A percentile compares a stretch with the other conserved stretches of the same genome.
phyloP scores from a whole-genome alignment of 2,113 vertebrate species.

The Leptobrachium leishanense region DNA sequence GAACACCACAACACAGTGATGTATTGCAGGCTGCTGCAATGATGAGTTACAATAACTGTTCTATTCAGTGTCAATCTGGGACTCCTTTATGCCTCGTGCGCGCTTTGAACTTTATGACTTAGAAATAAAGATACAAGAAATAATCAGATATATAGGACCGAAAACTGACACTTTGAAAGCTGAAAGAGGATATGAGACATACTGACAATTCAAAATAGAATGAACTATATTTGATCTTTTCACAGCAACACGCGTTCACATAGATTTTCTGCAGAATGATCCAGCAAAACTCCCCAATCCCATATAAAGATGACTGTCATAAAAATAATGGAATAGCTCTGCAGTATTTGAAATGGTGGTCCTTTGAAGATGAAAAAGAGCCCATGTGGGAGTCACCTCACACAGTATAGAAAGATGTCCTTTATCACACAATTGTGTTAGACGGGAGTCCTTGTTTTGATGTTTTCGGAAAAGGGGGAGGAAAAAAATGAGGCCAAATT shows the following conservation, averaged over 20 bases:
- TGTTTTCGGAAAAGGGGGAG: background rate
- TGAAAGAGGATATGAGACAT: constrained; percentile 54
- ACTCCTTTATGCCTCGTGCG: constrained; percentile 38
- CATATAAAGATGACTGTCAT: constrained; percentile 34
- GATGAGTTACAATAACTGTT: constrained; percentile 54
- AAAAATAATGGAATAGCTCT: constrained; percentile 38
- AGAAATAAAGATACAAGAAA: constrained; percentile 65
- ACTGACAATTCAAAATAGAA: constrained; percentile 50
- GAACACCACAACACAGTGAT: constrained; percentile 57
- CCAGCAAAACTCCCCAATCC: constrained; percentile 8
- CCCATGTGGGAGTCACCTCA: constrained; percentile 3
- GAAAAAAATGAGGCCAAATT: too few species aligned
- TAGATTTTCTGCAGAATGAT: constrained; percentile 21
- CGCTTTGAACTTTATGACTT: constrained; percentile 60
- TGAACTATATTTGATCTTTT: constrained; percentile 52
- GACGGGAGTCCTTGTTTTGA: too few species aligned
- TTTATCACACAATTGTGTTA: too few species aligned
- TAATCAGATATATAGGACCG: constrained; percentile 55
- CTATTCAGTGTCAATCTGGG: constrained; percentile 54
- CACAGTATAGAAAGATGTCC: background rate
- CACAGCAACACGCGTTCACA: constrained; percentile 17
- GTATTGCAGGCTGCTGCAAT: constrained; percentile 47
- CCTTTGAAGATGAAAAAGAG: constrained; percentile 16
- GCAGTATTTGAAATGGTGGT: constrained; percentile 22
- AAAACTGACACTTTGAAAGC: constrained; percentile 51